These are phyloP conservation scores for Parnassius apollo DNA, from an alignment of 2,888 invertebrate species.

Conservation along the genomic window DNA sequence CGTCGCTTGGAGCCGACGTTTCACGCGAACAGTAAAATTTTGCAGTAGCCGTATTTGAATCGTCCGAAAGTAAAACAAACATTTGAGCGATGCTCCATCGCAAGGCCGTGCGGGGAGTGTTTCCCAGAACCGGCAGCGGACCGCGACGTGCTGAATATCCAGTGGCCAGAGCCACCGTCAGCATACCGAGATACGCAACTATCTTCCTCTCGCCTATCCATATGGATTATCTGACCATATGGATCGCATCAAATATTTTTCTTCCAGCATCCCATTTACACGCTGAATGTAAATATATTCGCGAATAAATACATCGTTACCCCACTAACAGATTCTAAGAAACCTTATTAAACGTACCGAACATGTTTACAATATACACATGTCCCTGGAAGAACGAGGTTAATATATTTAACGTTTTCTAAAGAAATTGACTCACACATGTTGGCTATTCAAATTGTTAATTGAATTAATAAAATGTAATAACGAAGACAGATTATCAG, in stretches of 20 bases:
- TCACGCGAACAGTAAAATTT: constrained; percentile 65
- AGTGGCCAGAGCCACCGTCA: constrained; percentile 12
- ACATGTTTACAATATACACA: constrained; percentile 51
- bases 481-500: not conserved
- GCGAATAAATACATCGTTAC: constrained; percentile 40
- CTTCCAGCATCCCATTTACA: constrained; percentile 8
- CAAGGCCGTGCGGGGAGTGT: constrained; percentile 64
- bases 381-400: constrained; percentile 58
- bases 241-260: constrained; percentile 5
- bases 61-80: constrained; percentile 72
- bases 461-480: constrained; percentile 6
- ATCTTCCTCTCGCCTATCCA: constrained; percentile 3
- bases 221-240: constrained; percentile 8
- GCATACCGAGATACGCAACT: constrained; percentile 13
- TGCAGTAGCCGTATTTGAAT: constrained; percentile 69
- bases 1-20: constrained; percentile 55
- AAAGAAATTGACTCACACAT: constrained; percentile 42
- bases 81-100: constrained; percentile 63
- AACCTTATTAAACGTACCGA: constrained; percentile 48
- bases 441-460: constrained; percentile 11
- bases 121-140: constrained; percentile 54
- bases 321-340: constrained; percentile 55
- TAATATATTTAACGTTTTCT: constrained; percentile 58
- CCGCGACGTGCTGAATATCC: constrained; percentile 49
- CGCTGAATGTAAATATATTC: constrained; percentile 30